These are phyloP conservation scores for Daubentonia madagascariensis DNA, from an alignment of 2,113 vertebrate species.

Conservation along the genomic window DNA sequence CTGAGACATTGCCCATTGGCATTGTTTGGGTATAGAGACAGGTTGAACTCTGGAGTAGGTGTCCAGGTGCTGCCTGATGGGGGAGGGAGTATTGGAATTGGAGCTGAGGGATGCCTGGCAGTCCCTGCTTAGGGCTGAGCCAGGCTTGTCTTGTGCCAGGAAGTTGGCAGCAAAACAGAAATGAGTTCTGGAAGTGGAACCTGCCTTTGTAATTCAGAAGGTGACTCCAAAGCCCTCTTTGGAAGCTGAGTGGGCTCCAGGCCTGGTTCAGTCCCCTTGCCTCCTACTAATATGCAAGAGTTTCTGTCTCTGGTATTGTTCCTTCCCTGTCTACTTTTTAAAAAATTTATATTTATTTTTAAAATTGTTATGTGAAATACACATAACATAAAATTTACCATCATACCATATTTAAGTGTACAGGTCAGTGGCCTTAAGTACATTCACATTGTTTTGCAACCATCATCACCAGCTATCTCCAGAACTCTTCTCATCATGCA, in stretches of 20 bases:
- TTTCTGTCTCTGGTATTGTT: not conserved
- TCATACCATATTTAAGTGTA: not conserved
- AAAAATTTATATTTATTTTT: not conserved
- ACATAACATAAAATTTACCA: not conserved
- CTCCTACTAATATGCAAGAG: not conserved
- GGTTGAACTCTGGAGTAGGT: not conserved
- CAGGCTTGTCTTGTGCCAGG: slow-evolving; percentile 9
- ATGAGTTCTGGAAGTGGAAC: not conserved
- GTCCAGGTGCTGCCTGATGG: not conserved
- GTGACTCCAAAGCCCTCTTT: not conserved
- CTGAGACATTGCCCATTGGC: not conserved
- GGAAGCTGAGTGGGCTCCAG: not conserved
- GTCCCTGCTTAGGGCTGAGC: not conserved
- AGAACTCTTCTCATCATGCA: not conserved
- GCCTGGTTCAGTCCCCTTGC: not conserved
- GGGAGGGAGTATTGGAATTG: not conserved
- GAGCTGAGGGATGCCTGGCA: not conserved
- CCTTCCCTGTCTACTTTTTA: not conserved
- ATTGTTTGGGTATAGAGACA: not conserved
- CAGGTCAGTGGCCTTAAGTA: not conserved
- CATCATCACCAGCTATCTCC: rapidly evolving
- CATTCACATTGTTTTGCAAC: not conserved
- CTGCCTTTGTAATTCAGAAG: not conserved
- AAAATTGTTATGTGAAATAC: not conserved
- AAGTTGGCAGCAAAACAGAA: slow-evolving; percentile 1